Base-by-base conservation (phyloP, 1,140 invertebrate species). In the Calliphora vicina region DNA sequence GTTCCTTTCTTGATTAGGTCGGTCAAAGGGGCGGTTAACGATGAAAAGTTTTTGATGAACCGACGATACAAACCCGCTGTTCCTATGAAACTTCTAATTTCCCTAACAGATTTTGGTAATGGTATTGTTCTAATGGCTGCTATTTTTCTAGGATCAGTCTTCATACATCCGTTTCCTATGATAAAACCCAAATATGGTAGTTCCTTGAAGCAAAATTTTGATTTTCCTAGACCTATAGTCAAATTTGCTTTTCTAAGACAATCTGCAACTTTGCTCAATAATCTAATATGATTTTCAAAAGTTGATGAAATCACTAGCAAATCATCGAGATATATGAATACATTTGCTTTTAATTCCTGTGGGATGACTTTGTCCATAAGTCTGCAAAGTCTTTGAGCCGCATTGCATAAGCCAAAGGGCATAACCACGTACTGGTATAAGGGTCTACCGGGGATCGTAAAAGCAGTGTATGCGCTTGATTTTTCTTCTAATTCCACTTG, bases 281-380 rank as follows among this genome's bases (percentile, higher is more conserved):
- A 82, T n/a, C 83, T 26, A 0, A 92, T 82, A 83, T 93, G 92
- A n/a, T 91, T 86, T 6, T 92, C 87, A 76, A 90, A 90, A 17
- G 84, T 88, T 9, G 86, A 82, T 5, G 85, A 86, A 35, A 88
- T 87, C n/a, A 93, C 84, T 0, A 93, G 84, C 1, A 93, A 87
- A 82, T 93, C 92, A 85, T 93, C 92, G 0, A 93, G 42, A 81
- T 92, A 89, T 1, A 84, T 85, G 72, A 89, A 89, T 0, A 87
- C 85, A 9, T 85, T 85, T 0, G 61, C 12, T 17, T 86, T 85
- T 20, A 88, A 85, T 17, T 88, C 84, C 2, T 84, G 42, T 3
- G 84, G 81, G 35, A 86, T 85, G 29, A 85, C 83, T 43, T 84
- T 78, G 61, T 86, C 81, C 82, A 93, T 91, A 12, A 91, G 85